Conservation (phyloP, 2,113 vertebrate species). For the Dasypus novemcinctus region DNA sequence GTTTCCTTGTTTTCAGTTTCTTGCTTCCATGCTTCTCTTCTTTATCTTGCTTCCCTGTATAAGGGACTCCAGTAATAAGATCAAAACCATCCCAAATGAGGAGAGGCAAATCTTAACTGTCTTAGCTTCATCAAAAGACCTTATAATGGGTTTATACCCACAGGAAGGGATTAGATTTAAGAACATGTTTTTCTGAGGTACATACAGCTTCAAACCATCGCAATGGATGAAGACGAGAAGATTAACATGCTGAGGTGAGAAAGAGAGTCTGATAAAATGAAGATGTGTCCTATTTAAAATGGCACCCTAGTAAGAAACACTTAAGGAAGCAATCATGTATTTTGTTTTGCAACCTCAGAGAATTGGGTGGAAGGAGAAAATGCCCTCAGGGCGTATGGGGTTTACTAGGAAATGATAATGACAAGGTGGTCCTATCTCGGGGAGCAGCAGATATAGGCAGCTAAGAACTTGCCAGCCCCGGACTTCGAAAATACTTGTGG, state of each 20-base stretch:
- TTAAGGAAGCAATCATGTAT: neutral
- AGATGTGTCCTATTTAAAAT: neutral
- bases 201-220: no score
- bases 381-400: neutral
- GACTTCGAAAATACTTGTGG: neutral
- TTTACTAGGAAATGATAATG: neutral
- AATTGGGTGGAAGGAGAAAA: neutral
- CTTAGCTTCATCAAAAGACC: no score
- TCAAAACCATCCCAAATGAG: no score
- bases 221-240: neutral
- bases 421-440: neutral
- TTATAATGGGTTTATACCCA: no score
- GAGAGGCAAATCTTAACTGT: no score
- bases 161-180: no score
- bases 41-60: no score
- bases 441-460: constrained; percentile 6
- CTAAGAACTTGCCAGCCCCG: neutral
- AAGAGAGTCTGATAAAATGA: neutral
- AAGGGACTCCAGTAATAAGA: no score
- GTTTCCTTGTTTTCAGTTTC: no score
- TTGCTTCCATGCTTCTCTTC: no score
- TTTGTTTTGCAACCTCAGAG: neutral
- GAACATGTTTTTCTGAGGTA: no score
- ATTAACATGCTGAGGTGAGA: neutral
- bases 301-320: neutral